A percentile compares a stretch with the other conserved stretches of the same genome.
These are phyloP conservation scores for Beris morrisii DNA, from an alignment of 2,888 invertebrate species.

Conservation along the genomic window DNA sequence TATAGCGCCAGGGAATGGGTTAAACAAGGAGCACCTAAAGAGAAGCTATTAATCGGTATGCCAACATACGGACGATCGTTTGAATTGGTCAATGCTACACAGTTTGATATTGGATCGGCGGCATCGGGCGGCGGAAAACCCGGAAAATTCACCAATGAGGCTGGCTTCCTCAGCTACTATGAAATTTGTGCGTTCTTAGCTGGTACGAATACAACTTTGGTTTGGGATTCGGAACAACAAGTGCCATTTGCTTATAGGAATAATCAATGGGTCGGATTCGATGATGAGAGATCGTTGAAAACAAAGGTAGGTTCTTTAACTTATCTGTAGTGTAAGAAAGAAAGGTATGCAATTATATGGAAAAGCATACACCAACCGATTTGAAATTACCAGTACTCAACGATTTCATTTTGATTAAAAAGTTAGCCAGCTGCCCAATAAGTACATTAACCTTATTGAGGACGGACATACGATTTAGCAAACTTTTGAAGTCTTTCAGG, in stretches of 20 bases:
- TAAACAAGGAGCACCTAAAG: slow-evolving; percentile 88
- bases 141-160: slow-evolving; percentile 89
- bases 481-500: too few relatives aligned
- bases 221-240: slow-evolving; percentile 95
- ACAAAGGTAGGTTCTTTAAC: slow-evolving; percentile 71
- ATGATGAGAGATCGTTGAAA: slow-evolving; percentile 87
- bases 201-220: slow-evolving; percentile 86
- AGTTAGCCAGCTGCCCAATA: background rate
- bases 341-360: background rate
- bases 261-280: slow-evolving; percentile 94
- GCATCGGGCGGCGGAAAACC: slow-evolving; percentile 84
- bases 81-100: slow-evolving; percentile 79
- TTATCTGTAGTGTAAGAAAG: background rate
- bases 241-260: slow-evolving; percentile 91
- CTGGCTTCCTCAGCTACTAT: slow-evolving; percentile 93
- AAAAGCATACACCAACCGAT: background rate
- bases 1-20: slow-evolving; percentile 92
- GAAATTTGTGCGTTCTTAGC: slow-evolving; percentile 92
- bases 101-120: slow-evolving; percentile 90
- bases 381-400: background rate
- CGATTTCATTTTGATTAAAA: background rate
- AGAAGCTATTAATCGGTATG: slow-evolving; percentile 93
- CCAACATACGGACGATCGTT: slow-evolving; percentile 93
- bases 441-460: too few relatives aligned
- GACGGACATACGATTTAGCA: too few relatives aligned